Conservation (phyloP, 2,888 invertebrate genomes). For the Laothoe populi region DNA sequence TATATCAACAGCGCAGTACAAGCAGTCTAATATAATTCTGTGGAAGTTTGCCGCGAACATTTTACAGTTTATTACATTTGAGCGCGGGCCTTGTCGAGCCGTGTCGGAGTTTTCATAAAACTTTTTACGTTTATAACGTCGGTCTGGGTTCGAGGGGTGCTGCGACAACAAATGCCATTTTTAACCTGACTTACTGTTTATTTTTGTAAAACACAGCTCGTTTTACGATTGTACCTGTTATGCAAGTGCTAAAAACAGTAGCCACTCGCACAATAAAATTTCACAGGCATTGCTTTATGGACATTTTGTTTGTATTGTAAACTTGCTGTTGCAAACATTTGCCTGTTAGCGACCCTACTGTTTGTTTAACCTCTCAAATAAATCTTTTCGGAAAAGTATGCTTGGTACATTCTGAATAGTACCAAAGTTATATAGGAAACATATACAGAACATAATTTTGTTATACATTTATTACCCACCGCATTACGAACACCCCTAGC, state of each 20-base stretch:
- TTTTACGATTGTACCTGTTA: slow-evolving; percentile 49
- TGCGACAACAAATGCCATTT: slow-evolving; percentile 62
- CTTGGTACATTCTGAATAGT: too few relatives aligned
- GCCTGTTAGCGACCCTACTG: not conserved
- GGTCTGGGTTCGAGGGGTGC: slow-evolving; percentile 50
- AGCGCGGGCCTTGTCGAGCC: slow-evolving; percentile 50
- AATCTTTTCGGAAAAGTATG: too few relatives aligned
- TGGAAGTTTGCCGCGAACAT: slow-evolving; percentile 56
- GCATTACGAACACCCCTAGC: too few relatives aligned
- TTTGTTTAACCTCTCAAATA: not conserved
- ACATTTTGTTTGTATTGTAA: slow-evolving; percentile 35
- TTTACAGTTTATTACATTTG: slow-evolving; percentile 71
- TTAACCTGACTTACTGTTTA: slow-evolving; percentile 53
- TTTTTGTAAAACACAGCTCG: slow-evolving; percentile 53
- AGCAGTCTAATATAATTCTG: slow-evolving; percentile 56
- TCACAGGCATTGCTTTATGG: slow-evolving; percentile 31
- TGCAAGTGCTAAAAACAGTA: slow-evolving; percentile 43
- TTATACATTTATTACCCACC: too few relatives aligned
- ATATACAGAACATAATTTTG: too few relatives aligned
- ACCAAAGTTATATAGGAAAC: too few relatives aligned
- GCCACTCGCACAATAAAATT: slow-evolving; percentile 38
- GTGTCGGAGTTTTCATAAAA: slow-evolving; percentile 69
- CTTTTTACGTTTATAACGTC: slow-evolving; percentile 70
- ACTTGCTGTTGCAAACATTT: slow-evolving; percentile 1
- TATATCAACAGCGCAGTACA: slow-evolving; percentile 33